Evolutionary conservation across 2,888 invertebrate species (phyloP), one percentile per base, ranked within the genome.

Genomic region (Nomada flava): DNA sequence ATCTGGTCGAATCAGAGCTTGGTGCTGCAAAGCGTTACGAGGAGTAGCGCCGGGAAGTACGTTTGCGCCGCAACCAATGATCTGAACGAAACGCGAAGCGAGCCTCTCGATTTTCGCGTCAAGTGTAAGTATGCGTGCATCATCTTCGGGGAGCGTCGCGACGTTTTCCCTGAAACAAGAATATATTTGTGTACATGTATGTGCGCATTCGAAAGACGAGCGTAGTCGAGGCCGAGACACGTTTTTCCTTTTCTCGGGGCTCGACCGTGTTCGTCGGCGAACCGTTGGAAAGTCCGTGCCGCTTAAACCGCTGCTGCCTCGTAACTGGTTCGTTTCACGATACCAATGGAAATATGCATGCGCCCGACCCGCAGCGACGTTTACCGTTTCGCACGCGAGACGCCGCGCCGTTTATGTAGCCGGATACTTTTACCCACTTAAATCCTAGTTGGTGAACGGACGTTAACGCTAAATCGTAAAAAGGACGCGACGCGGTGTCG

Each of bases 1-100:
- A 97, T 98, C 92, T 96, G 97, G 94, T 98, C 98, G 94, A 98
- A 98, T 95, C 98, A 98, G 94, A 98, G 98, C 93, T 95, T 98
- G 88, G 98, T 98, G 83, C 95, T 98, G 92, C 98, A 98, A 94
- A 97, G 97, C 94, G 98, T 98, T 90, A 97, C 97, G 82, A 95
- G 97, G 86, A 96, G 96, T 93, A 97, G 97, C 93, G 97, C 97
- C 86, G 98, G 98, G 84, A 96, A 96, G 89, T 98, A 98, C 95
- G 96, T 97, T 88, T 98, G 98, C 94, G 96, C 97, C 83, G 98
- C 98, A 82, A 96, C 97, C 91, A 98, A 98, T 94, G 96, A 96
- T 72, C 97, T 98, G 94, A 98, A 98, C 42, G 98, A 98, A 95
- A 97, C 98, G 69, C 96, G 96, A 92, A 98, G 98, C 95, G 97